These are phyloP conservation scores for Papilio protenor DNA, from an alignment of 2,888 invertebrate genomes.

Conservation along the genomic window DNA sequence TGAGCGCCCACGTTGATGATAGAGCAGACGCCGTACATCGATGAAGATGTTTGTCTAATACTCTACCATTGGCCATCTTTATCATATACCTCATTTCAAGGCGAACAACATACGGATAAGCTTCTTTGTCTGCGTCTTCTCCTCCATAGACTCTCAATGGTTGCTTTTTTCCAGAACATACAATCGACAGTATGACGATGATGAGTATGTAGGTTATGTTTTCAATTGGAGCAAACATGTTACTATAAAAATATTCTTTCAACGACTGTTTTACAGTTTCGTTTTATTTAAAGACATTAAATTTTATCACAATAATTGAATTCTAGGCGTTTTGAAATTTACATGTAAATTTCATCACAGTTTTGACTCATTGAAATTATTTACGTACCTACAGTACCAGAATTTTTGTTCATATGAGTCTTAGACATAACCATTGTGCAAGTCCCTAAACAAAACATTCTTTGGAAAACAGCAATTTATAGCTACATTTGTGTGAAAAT, in stretches of 20 bases:
- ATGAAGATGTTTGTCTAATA: background rate
- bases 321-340: background rate
- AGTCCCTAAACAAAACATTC: too few species aligned
- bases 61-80: slow-evolving; percentile 5
- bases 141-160: slow-evolving; percentile 27
- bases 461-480: too few species aligned
- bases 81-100: background rate
- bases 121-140: slow-evolving; percentile 4
- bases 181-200: background rate
- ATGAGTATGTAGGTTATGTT: background rate
- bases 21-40: slow-evolving; percentile 27
- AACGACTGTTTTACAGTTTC: background rate
- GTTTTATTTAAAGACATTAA: slow-evolving; percentile 6
- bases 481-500: too few species aligned
- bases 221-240: background rate
- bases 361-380: background rate
- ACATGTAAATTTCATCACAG: slow-evolving; percentile 18
- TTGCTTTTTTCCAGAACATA: slow-evolving; percentile 3
- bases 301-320: background rate
- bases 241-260: background rate
- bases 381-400: background rate
- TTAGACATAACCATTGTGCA: too few species aligned
- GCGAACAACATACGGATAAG: slow-evolving; percentile 29
- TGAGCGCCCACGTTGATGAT: slow-evolving; percentile 25
- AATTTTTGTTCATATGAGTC: background rate